These are phyloP conservation scores for Ranitomeya imitator DNA, from an alignment of 2,113 vertebrate species.

Conservation along the genomic window DNA sequence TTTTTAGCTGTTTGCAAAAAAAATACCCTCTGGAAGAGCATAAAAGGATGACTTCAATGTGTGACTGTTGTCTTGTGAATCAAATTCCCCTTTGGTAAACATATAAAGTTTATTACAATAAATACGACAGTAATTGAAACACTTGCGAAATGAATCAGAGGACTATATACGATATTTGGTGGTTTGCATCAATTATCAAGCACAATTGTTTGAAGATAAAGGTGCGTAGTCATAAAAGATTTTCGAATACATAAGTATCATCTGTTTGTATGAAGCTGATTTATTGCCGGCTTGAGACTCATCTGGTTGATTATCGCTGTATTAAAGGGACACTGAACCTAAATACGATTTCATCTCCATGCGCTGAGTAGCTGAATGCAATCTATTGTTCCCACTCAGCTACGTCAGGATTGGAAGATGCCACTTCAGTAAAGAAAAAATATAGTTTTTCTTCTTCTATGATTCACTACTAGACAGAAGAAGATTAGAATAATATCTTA, in stretches of 20 bases:
- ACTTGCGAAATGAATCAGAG: conserved; percentile 16
- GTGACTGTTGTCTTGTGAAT: conserved; percentile 9
- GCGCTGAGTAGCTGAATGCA: background rate
- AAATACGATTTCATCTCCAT: background rate
- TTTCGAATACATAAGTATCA: conserved; percentile 29
- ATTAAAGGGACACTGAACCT: background rate
- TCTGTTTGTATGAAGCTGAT: conserved; percentile 20
- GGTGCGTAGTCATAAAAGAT: conserved; percentile 28
- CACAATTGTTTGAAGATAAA: conserved; percentile 42
- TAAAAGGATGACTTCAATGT: conserved; percentile 20
- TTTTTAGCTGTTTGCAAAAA: conserved; percentile 23
- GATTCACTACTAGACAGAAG: background rate
- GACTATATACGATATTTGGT: background rate
- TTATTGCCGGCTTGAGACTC: background rate
- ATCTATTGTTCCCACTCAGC: background rate
- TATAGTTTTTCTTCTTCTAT: background rate
- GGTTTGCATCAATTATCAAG: conserved; percentile 34
- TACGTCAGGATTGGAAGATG: background rate
- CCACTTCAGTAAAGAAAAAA: background rate
- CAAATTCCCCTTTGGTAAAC: conserved; percentile 22
- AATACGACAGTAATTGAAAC: conserved; percentile 37
- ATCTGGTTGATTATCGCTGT: background rate
- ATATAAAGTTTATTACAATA: conserved; percentile 15
- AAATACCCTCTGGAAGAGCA: conserved; percentile 39
- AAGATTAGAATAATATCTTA: too few species aligned